Percentiles rank a stretch among this genome's conserved stretches.
phyloP scores from a whole-genome alignment of 2,888 invertebrate species.

The Scrobipalpa atriplicella region DNA sequence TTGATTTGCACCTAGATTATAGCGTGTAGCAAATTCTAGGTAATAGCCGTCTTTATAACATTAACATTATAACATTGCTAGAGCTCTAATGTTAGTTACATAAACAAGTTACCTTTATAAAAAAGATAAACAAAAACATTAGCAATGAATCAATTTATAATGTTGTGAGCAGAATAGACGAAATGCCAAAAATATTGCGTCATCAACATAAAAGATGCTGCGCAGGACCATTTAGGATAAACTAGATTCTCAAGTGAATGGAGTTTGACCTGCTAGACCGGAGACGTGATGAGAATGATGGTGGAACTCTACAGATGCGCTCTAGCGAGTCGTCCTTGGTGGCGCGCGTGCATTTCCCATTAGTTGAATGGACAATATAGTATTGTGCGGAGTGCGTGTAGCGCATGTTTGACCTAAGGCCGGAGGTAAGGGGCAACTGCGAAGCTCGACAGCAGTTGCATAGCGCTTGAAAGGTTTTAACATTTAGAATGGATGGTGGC shows the following conservation, averaged over 20 bases:
- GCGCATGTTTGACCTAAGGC: constrained; percentile 4
- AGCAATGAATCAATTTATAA: neutral
- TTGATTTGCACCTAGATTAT: neutral
- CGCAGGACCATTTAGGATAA: neutral
- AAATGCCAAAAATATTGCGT: constrained; percentile 1
- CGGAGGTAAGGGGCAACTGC: neutral
- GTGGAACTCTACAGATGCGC: neutral
- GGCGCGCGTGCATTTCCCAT: neutral
- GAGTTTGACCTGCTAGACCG: neutral
- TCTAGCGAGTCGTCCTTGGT: constrained; percentile 6
- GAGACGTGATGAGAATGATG: constrained; percentile 15
- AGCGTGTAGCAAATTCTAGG: neutral
- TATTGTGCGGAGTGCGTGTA: neutral
- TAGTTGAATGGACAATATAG: constrained; percentile 17
- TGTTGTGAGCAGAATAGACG: neutral
- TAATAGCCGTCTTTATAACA: neutral
- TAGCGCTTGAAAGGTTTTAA: neutral
- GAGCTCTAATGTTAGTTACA: neutral
- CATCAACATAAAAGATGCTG: neutral
- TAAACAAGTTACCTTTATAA: neutral
- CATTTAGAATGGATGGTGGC: too few relatives aligned
- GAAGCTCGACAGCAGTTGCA: neutral
- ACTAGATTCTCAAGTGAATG: constrained; percentile 10
- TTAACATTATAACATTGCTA: neutral
- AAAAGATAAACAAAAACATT: neutral